Evolutionary conservation across 2,113 vertebrate species (phyloP), one percentile per base, ranked within the genome.

Genomic region (Cyprinodon brontotheroides): DNA sequence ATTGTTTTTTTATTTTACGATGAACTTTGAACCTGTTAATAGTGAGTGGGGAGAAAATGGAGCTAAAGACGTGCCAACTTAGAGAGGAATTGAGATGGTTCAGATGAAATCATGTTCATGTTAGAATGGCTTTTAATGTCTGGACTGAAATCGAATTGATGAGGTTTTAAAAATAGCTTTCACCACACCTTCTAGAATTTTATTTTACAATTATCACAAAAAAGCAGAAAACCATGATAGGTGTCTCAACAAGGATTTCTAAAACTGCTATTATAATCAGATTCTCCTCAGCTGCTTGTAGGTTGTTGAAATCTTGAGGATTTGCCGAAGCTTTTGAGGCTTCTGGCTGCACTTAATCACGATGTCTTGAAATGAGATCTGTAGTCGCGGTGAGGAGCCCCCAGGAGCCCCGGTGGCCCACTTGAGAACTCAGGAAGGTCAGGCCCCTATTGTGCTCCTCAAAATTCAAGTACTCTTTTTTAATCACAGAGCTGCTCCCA

Each of bases 381-480:
- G 41, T 8, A 13, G 84, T 69, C 6, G 66, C 70, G 2, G 59
- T 3, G 53, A 89, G 85, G 72, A 82, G 86, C 82, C 84, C 81
- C 85, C 36, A 17, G 72, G 75, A 67, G 81, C 73, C 50, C 50
- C 12, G 43, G 74, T 20, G 64, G 82, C 74, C 61, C 84, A 85
- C 89, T 91, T 63, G 84, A 78, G 22, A 59, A 67, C 79, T 72
- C 39, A 38, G 78, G 86, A 91, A 94, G 92, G 92, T 94, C 91
- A 86, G 85, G 82, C 73, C 82, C 86, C 86, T 69, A 83, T 91
- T 86, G 88, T 89, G 79, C 89, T 87, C 80, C 87, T 89, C 78
- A 2, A 74, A 83, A 83, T 75, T 88, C 78, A 72, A 91, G 88
- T 84, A 81, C 77, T 88, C 74, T 87, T 89, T 87, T 85, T 86